phyloP scores from a whole-genome alignment of 37 sponge, comb jelly and placozoan genomes.

The Beroe ovata region DNA sequence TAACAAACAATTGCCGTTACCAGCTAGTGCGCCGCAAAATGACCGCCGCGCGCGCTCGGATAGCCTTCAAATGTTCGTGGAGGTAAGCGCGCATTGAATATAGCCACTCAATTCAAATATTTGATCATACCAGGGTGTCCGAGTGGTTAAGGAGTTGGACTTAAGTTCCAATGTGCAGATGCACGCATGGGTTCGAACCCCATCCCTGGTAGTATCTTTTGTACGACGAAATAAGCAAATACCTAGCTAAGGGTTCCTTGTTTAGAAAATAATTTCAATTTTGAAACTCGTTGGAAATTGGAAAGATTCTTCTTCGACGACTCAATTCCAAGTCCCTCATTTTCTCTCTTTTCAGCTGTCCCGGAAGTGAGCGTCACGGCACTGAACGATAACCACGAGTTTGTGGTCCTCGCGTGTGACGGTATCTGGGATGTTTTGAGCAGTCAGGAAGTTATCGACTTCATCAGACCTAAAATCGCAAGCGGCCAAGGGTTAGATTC shows the following conservation, averaged over 20 bases:
- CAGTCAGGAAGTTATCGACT: slow-evolving; percentile 84
- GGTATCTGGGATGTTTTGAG: slow-evolving; percentile 96
- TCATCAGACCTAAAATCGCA: slow-evolving; percentile 78
- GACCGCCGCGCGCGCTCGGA: not conserved
- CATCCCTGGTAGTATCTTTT: slow-evolving; percentile 90
- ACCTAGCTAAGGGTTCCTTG: too few species aligned
- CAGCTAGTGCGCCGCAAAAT: not conserved
- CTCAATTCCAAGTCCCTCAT: too few species aligned
- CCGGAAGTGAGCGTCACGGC: slow-evolving; percentile 75
- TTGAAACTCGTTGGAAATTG: too few species aligned
- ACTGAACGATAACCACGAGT: slow-evolving; percentile 78
- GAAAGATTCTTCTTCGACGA: too few species aligned
- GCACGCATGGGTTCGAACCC: slow-evolving; percentile 99
- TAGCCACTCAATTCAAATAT: not conserved
- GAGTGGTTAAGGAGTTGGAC: slow-evolving; percentile 99
- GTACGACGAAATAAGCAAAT: not conserved
- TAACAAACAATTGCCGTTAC: not conserved
- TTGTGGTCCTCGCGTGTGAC: slow-evolving; percentile 91
- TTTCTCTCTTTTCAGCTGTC: slow-evolving; percentile 69
- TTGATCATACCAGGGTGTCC: slow-evolving; percentile 93
- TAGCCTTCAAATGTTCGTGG: not conserved
- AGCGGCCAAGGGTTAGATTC: slow-evolving; percentile 68
- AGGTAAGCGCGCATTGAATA: not conserved
- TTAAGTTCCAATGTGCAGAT: slow-evolving; percentile 99
- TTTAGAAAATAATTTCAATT: too few species aligned